Conservation (phyloP, 1,140 invertebrate species). For the Megalonaias nervosa region DNA sequence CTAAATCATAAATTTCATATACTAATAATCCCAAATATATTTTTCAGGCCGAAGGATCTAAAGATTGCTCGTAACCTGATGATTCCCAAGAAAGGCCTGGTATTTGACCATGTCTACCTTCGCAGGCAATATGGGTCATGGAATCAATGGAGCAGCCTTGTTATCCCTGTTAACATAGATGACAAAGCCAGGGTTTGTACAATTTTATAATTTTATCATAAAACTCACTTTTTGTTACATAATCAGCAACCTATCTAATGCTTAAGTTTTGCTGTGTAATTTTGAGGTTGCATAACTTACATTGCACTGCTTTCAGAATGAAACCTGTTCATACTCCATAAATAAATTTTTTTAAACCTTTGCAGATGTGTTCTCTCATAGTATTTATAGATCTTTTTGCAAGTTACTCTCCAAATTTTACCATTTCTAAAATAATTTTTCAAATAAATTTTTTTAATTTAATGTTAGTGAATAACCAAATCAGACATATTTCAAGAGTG, state of each 20-base stretch:
- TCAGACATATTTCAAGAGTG: too few species aligned
- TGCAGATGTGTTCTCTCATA: too few species aligned
- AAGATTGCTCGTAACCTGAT: conserved; percentile 65
- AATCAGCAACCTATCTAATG: not conserved
- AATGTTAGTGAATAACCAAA: too few species aligned
- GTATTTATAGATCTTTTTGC: too few species aligned
- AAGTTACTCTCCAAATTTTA: too few species aligned
- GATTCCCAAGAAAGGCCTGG: conserved; percentile 77
- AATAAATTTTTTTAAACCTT: too few species aligned
- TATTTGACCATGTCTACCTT: conserved; percentile 70
- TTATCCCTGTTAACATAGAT: conserved; percentile 58
- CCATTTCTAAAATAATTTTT: too few species aligned
- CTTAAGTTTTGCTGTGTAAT: not conserved
- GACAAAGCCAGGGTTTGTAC: conserved; percentile 77
- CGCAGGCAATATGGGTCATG: conserved; percentile 65
- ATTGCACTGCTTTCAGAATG: too few species aligned
- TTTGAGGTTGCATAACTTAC: not conserved
- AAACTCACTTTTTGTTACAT: not conserved
- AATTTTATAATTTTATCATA: too few species aligned
- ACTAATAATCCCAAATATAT: not conserved
- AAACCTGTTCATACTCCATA: too few species aligned
- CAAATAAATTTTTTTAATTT: too few species aligned
- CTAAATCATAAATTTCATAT: too few species aligned
- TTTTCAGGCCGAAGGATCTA: conserved; percentile 67
- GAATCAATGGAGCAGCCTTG: conserved; percentile 64